A percentile compares a stretch with the other conserved stretches of the same genome.
These are phyloP conservation scores for Macaria liturata DNA, from an alignment of 2,888 invertebrate species.

Conservation along the genomic window DNA sequence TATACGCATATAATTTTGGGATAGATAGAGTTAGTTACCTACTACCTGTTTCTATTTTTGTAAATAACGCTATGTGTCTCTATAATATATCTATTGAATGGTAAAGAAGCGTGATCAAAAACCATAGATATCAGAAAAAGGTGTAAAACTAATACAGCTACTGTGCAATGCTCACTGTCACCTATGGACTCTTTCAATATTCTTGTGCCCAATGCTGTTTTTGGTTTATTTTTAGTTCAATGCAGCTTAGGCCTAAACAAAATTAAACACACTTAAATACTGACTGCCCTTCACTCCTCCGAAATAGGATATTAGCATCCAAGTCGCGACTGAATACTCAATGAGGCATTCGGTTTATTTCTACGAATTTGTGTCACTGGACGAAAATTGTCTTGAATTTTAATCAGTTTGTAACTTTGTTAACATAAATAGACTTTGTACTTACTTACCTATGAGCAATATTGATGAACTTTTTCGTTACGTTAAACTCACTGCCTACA, in stretches of 20 bases:
- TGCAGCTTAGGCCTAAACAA: too few relatives aligned
- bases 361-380: conserved; percentile 12
- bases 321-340: conserved; percentile 13
- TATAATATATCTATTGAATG: too few relatives aligned
- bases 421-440: neutral
- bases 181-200: neutral
- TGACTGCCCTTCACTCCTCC: conserved; percentile 8
- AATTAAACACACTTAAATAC: neutral
- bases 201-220: neutral
- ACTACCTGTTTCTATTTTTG: too few relatives aligned
- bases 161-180: neutral
- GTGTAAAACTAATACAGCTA: too few relatives aligned
- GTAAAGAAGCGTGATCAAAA: too few relatives aligned
- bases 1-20: too few relatives aligned
- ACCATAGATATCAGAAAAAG: too few relatives aligned
- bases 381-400: conserved; percentile 6
- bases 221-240: conserved; percentile 1
- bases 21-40: too few relatives aligned
- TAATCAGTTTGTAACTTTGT: conserved; percentile 1
- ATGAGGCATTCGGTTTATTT: conserved; percentile 10
- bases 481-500: too few relatives aligned
- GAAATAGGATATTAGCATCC: conserved; percentile 11
- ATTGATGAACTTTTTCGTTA: too few relatives aligned
- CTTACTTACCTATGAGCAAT: too few relatives aligned
- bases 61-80: too few relatives aligned